Evolutionary conservation across 2,797 vertebrate genomes (phyloP), one percentile per base, ranked within the genome.

Genomic region (Gallirallus australis): DNA sequence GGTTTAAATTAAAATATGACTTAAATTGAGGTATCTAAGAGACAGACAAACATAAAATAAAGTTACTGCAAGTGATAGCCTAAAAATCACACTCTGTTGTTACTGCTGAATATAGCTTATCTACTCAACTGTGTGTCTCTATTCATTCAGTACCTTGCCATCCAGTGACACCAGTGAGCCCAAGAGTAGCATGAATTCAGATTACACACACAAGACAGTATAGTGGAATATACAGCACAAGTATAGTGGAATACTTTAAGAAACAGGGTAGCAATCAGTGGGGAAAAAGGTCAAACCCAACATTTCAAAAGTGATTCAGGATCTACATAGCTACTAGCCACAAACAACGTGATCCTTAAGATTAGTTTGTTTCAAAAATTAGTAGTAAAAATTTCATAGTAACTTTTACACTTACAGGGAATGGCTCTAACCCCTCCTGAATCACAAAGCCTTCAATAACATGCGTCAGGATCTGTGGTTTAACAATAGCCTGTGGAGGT

Each of bases 391-490:
- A 25, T 57, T 18, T 73, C 45, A 57, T 15, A 30, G 73, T 52
- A 76, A 86, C 37, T 82, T 94, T 85, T 12, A 48, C 80, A 98
- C 98, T 98, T 98, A 99, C 99, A 97, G 99, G 99, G 97, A 99
- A 99, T 0, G 99, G 99, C 61, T 99, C 99, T 81, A 99, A 98
- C 3, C 99, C 99, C 91, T 99, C 99, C 98, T 99, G 99, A 97
- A 99, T 99, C 95, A 99, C 99, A 87, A 99, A 99, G 33, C 99
- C 99, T 96, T 99, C 99, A 42, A 99, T 99, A 89, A 99, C 99
- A 54, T 99, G 99, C 66, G 99, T 99, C 89, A 99, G 98, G 90
- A 99, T 99, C 97, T 99, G 98, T 21, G 98, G 98, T 78, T 98
- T 99, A 27, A 98, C 98, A 50, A 99, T 98, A 56, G 98, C 98